Evolutionary conservation across 2,888 invertebrate species (phyloP), one percentile per base, ranked within the genome.

Genomic region (Stegophylla sp.): DNA sequence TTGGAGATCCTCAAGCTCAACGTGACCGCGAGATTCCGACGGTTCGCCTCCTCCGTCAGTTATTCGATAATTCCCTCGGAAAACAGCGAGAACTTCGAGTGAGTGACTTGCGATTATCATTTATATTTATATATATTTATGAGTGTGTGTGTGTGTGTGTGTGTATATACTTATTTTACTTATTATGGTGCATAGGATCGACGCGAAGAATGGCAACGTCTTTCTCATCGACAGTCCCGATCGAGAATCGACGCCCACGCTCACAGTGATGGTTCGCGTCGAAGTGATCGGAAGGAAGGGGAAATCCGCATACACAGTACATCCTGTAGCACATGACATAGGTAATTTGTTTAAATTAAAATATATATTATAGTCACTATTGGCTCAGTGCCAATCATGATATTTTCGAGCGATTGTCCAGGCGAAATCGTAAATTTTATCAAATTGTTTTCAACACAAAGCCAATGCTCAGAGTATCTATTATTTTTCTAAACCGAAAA

Each of bases 151-250:
- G n/a, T n/a, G n/a, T n/a, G n/a, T n/a, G n/a, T n/a, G n/a, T n/a
- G n/a, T 3, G 3, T 34, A 34, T 34, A 5, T 34, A 34, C 7
- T 34, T 34, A 34, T 34, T 34, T 34, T 34, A 5, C 7, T 34
- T 7, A 15, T 15, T 28, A 1, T 34, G 4, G 45, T 15, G 45
- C 45, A 9, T 41, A 89, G 90, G 45, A 91, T 95, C 82, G 93
- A 95, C 86, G 88, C 92, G 0, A 89, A 90, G 82, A 93, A 93
- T 84, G 94, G 94, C 3, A 91, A 92, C 0, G 86, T 96, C 4
- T 93, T 91, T 85, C 89, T 95, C 53, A 89, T 91, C 0, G 89
- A 90, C 83, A 91, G 91, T 85, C 91, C 94, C 7, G 95, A 95
- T 86, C 88, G 94, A 73, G 95, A 95, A 86, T 86, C 87, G 0